Evolutionary conservation across 2,113 vertebrate species (phyloP).

Genomic region (Melanocharis versteri): DNA sequence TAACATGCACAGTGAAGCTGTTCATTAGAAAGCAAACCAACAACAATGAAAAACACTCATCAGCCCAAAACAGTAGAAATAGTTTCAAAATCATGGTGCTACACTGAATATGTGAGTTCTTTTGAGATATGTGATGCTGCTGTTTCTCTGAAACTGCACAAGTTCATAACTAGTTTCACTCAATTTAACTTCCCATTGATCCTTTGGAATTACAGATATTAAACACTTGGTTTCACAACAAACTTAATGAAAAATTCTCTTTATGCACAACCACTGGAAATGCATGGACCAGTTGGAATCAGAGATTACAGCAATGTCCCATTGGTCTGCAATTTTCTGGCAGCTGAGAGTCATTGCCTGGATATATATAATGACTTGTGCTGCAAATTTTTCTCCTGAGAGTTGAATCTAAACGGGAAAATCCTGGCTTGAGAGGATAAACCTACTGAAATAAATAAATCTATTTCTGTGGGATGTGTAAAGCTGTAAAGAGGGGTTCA

Average conservation of each 20-base stretch:
- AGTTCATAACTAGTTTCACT: conserved; percentile 74
- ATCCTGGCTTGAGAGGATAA: conserved; percentile 12
- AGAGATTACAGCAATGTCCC: conserved; percentile 70
- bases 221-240: conserved; percentile 77
- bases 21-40: conserved; percentile 49
- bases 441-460: not conserved
- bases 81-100: conserved; percentile 47
- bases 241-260: conserved; percentile 75
- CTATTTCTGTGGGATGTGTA: not conserved
- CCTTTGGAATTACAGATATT: conserved; percentile 75
- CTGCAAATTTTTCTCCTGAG: conserved; percentile 44
- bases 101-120: conserved; percentile 46
- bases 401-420: conserved; percentile 35
- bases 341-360: conserved; percentile 65
- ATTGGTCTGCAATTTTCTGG: conserved; percentile 70
- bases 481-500: not conserved
- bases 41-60: not conserved
- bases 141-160: conserved; percentile 56
- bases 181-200: conserved; percentile 76
- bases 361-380: conserved; percentile 40
- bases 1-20: conserved; percentile 7
- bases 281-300: conserved; percentile 73
- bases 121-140: conserved; percentile 54
- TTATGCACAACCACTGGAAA: conserved; percentile 65
- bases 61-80: conserved; percentile 23